Base-by-base conservation (phyloP, 1,140 invertebrate species). In the Drosophila mojavensis region DNA sequence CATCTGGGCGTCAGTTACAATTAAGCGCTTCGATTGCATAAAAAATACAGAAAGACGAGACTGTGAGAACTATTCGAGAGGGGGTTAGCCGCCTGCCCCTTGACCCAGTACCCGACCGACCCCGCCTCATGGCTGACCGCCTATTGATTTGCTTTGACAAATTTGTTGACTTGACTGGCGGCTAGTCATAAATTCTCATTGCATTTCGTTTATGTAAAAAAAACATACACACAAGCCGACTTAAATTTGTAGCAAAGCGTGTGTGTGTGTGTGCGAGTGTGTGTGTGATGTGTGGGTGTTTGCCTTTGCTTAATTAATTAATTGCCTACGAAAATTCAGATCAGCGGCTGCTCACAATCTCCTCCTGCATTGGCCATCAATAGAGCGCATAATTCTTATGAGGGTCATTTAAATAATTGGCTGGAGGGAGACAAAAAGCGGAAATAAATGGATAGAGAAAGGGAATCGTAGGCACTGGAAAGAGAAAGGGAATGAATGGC, bases 361-460 rank as follows among this genome's bases (percentile, higher is more conserved):
- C 15, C 39, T 30, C 13, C 56, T 61, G 66, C 62, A 67, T 78
- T 55, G 75, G 53, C 62, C 69, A 51, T 61, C 78, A 89, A 88
- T 89, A 89, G 80, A 75, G 67, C 73, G 84, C 71, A 81, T 78
- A 90, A 89, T 84, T 90, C 80, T 71, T 84, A 84, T 89, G 84
- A 55, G 84, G 84, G 84, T 90, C 78, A 84, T 89, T 89, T 89
- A 78, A 89, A 89, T 89, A 90, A 30, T 48, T 54, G 28, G 1
- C n/a, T 3, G 24, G 20, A 55, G 20, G 48, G 13, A 13, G 4
- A 11, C 43, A 75, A 66, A 48, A 36, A 47, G 47, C 51, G 36
- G 61, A 15, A 54, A 36, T n/a, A 17, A 47, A 47, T 15, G 43
- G 15, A 47, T 20, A 9, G 15, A 17, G 15, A 17, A n/a, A n/a